These are phyloP conservation scores for Axis porcinus DNA, from an alignment of 2,113 vertebrate genomes.

Conservation along the genomic window DNA sequence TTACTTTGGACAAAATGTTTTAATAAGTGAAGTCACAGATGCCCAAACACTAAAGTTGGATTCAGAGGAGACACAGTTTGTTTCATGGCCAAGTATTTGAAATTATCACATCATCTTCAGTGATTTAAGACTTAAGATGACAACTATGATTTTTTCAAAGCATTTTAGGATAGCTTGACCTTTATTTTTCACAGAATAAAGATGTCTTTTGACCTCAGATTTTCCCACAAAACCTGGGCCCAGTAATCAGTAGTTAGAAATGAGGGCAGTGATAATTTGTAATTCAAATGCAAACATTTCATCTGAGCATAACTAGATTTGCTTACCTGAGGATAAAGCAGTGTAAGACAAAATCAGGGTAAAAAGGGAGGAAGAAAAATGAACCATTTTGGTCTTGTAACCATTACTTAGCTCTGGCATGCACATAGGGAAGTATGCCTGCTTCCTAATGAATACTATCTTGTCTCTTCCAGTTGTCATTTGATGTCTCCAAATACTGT, in stretches of 20 bases:
- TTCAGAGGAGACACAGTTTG: conserved; percentile 12
- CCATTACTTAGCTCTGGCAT: background rate
- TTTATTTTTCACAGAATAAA: background rate
- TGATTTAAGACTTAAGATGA: background rate
- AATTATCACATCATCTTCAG: conserved; percentile 28
- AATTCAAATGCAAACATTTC: conserved; percentile 21
- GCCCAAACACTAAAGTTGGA: background rate
- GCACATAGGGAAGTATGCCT: background rate
- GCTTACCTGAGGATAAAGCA: background rate
- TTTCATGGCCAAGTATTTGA: conserved; percentile 15
- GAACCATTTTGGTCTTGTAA: background rate
- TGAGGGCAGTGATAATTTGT: background rate
- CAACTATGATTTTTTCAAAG: conserved; percentile 47
- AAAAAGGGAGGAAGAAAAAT: background rate
- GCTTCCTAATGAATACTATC: background rate
- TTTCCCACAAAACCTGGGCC: background rate
- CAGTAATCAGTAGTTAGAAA: background rate
- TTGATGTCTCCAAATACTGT: conserved; percentile 7
- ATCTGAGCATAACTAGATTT: background rate
- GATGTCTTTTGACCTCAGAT: background rate
- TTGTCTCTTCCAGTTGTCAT: conserved; percentile 38
- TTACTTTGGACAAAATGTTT: conserved; percentile 8
- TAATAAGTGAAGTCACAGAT: conserved; percentile 35
- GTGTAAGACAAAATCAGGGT: background rate
- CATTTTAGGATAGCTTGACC: conserved; percentile 37